Conservation (phyloP, 2,113 vertebrate genomes). For the Epinephelus cyanopodus region DNA sequence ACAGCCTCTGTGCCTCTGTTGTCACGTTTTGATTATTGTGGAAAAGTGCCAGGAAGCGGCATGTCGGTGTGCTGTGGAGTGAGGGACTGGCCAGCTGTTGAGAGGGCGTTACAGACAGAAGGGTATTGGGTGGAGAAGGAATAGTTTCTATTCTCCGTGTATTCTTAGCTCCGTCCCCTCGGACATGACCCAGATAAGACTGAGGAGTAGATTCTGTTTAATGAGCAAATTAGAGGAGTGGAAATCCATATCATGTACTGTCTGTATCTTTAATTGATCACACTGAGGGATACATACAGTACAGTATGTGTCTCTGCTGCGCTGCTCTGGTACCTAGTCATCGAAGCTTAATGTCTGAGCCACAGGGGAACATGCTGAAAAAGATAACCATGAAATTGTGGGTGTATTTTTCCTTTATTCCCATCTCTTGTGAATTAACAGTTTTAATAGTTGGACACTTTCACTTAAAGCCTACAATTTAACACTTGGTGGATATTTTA, state of each 20-base stretch:
- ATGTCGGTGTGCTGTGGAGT: slow-evolving; percentile 16
- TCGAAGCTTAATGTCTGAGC: background rate
- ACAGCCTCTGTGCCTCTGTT: background rate
- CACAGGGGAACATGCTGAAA: background rate
- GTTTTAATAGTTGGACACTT: too few relatives aligned
- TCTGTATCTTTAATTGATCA: slow-evolving; percentile 16
- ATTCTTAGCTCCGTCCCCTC: slow-evolving; percentile 19
- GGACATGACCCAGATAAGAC: slow-evolving; percentile 53
- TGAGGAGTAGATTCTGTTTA: slow-evolving; percentile 27
- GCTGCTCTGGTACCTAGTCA: background rate
- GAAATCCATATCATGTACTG: slow-evolving; percentile 30
- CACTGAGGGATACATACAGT: slow-evolving; percentile 5
- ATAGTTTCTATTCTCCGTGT: slow-evolving; percentile 21
- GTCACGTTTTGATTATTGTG: slow-evolving; percentile 40
- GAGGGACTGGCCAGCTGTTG: slow-evolving; percentile 62
- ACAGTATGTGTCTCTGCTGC: background rate
- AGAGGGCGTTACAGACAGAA: slow-evolving; percentile 10
- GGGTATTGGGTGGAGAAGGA: slow-evolving; percentile 1
- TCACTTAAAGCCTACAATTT: too few relatives aligned
- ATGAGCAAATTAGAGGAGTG: slow-evolving; percentile 31
- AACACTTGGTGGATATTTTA: too few relatives aligned
- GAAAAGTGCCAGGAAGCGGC: slow-evolving; percentile 15
- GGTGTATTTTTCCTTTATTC: background rate
- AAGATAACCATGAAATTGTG: background rate
- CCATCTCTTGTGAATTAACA: background rate